These are phyloP conservation scores for Rhagium mordax DNA, from an alignment of 2,888 invertebrate genomes.

Conservation along the genomic window DNA sequence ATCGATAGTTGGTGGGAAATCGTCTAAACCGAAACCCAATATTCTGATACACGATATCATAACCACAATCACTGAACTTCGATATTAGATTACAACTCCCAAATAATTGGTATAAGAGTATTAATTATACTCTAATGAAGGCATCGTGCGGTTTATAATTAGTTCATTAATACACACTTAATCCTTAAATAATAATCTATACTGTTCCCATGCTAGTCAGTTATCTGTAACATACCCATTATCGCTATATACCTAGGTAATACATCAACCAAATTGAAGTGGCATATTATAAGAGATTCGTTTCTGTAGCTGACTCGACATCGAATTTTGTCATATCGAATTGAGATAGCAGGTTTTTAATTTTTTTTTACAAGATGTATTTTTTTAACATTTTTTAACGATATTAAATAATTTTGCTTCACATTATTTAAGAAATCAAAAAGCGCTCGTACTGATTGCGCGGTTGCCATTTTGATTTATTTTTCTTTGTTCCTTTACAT, in stretches of 20 bases:
- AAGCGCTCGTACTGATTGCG: no score
- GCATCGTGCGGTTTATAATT: not conserved
- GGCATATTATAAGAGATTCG: no score
- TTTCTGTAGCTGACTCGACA: no score
- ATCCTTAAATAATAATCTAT: conserved; percentile 4
- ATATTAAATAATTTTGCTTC: no score
- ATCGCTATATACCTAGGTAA: not conserved
- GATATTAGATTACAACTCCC: conserved; percentile 5
- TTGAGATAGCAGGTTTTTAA: no score
- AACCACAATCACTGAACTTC: conserved; percentile 8
- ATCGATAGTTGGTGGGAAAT: not conserved
- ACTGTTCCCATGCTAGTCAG: not conserved
- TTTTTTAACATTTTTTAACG: no score
- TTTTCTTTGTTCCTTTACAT: no score
- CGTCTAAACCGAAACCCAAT: not conserved
- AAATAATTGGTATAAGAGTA: conserved; percentile 12
- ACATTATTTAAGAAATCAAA: no score
- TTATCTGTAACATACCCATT: not conserved
- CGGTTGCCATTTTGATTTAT: no score
- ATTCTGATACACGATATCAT: not conserved
- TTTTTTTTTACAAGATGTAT: no score
- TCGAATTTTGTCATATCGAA: no score
- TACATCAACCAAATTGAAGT: not conserved
- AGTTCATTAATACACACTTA: conserved; percentile 8
- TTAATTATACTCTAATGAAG: conserved; percentile 3